A percentile compares a stretch with the other conserved stretches of the same genome.
These are phyloP conservation scores for Phoeniculus purpureus DNA, from an alignment of 2,797 vertebrate genomes.

Conservation along the genomic window DNA sequence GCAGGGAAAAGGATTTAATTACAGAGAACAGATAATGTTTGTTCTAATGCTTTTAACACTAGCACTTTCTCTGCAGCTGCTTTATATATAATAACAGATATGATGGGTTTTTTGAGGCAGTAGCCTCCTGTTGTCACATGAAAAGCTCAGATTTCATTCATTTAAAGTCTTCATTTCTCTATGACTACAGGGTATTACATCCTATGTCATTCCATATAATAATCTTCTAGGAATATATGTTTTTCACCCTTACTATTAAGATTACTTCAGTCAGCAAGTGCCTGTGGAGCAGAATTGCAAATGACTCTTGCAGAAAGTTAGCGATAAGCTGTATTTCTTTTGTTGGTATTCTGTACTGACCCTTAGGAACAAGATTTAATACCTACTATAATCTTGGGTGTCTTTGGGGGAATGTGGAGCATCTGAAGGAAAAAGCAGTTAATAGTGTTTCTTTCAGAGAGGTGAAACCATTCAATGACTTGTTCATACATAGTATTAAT, in stretches of 20 bases:
- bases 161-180: slow-evolving; percentile 21
- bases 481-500: not conserved
- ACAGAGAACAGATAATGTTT: slow-evolving; percentile 65
- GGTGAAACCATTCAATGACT: not conserved
- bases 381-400: not conserved
- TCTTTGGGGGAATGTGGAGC: not conserved
- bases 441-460: not conserved
- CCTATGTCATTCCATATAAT: not conserved
- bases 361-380: not conserved
- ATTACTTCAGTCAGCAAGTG: not conserved
- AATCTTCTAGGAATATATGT: not conserved
- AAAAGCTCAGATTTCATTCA: slow-evolving; percentile 17
- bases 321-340: not conserved
- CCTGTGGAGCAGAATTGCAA: not conserved
- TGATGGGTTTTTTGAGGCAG: not conserved
- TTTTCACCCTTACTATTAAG: slow-evolving; percentile 15
- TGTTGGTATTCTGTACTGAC: not conserved
- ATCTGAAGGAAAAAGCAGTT: not conserved
- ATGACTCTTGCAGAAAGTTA: not conserved
- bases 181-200: not conserved
- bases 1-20: slow-evolving; percentile 64
- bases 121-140: slow-evolving; percentile 26
- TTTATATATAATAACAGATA: slow-evolving; percentile 60
- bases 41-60: slow-evolving; percentile 63
- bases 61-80: slow-evolving; percentile 64